Conservation (phyloP, 2,888 invertebrate species). For the Lamellibrachia columna region DNA sequence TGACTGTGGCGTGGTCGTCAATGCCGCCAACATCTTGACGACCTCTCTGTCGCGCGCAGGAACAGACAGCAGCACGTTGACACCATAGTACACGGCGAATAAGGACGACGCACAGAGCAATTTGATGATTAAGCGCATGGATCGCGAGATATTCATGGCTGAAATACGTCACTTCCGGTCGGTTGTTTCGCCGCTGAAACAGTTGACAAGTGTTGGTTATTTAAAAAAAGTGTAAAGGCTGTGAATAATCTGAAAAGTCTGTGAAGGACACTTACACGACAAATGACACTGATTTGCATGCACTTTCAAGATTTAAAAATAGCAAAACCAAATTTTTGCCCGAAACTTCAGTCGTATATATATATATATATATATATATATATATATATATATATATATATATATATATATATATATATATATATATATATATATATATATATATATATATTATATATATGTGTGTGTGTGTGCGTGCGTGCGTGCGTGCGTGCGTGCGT, state of each 20-base stretch:
- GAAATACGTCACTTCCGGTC: slow-evolving; percentile 1
- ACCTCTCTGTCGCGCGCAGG: neutral
- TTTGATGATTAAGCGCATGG: neutral
- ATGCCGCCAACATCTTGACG: neutral
- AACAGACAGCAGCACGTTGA: neutral
- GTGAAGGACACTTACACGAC: no score
- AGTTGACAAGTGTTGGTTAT: neutral
- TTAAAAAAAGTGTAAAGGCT: no score
- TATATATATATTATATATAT: no score
- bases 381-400: no score
- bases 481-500: neutral
- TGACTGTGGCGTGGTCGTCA: no score
- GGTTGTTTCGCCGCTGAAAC: neutral
- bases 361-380: no score
- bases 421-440: neutral
- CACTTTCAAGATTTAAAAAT: no score
- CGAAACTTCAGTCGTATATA: no score
- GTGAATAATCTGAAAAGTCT: no score
- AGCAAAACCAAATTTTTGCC: no score
- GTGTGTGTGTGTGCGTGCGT: neutral
- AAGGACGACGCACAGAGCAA: neutral
- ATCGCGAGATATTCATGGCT: neutral
- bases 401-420: no score
- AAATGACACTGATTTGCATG: no score
- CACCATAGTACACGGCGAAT: neutral